Base-by-base conservation (phyloP, 2,888 invertebrate genomes). In the Laspeyria flexula region DNA sequence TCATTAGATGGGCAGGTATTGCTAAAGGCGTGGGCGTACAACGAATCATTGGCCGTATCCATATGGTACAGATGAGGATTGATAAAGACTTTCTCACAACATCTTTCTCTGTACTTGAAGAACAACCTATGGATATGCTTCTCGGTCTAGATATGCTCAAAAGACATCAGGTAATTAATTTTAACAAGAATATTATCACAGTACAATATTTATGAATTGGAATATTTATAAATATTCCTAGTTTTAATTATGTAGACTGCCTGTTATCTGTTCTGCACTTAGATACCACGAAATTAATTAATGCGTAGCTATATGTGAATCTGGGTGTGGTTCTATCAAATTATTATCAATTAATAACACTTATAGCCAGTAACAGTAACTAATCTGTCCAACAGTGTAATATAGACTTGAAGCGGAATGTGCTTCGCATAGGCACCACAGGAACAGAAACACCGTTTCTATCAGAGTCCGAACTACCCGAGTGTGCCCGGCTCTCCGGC, bases 101-200 rank as follows among this genome's bases (percentile, higher is more conserved):
- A 1, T 99, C 99, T 31, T 99, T 99, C 88, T 98, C 98, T 23
- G 98, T 99, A 30, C 93, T 99, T 38, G 97, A 98, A 79, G 97
- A 99, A 72, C 99, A 99, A 83, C 97, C 98, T 0, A 99, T 99
- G 98, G 99, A 99, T 77, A 98, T 99, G 98, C 90, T 99, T 49
- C 93, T 99, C 10, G 99, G 99, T 0, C 93, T 99, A 45, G 99
- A 99, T 79, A 99, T 99, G 98, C 93, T 99, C 0, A 98, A 97
- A 88, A 93, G 99, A 72, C 99, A 99, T 93, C 99, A 98, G 94
- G 97, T 97, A 65, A 65, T 12, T 4, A 21, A 11, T 30, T n/a
- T n/a, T n/a, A n/a, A n/a, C n/a, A n/a, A n/a, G n/a, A n/a, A n/a
- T n/a, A n/a, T n/a, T n/a, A n/a, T n/a, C n/a, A n/a, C n/a, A n/a